These are phyloP conservation scores for Meteorus sp. DNA, from an alignment of 1,140 invertebrate genomes.

Conservation along the genomic window DNA sequence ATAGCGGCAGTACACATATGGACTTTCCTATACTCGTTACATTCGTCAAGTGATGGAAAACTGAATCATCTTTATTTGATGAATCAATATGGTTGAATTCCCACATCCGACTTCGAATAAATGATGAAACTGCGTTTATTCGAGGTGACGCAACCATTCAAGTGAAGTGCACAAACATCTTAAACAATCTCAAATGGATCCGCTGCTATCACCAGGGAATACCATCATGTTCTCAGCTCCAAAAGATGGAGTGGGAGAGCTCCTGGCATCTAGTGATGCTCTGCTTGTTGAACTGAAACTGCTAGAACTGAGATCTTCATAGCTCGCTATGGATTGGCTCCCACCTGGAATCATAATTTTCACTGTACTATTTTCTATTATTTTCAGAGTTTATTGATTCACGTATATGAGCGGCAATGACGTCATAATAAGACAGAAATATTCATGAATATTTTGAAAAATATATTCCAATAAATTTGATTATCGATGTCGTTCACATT, in stretches of 20 bases:
- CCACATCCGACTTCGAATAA: too few species aligned
- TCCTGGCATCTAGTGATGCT: conserved; percentile 76
- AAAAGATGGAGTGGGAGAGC: conserved; percentile 67
- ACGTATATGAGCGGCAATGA: too few species aligned
- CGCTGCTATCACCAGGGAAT: conserved; percentile 74
- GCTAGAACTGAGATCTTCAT: conserved; percentile 77
- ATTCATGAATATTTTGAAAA: too few species aligned
- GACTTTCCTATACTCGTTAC: too few species aligned
- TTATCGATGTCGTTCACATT: too few species aligned
- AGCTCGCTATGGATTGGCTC: conserved; percentile 63
- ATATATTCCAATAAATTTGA: too few species aligned
- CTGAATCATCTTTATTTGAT: too few species aligned
- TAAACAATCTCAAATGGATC: conserved; percentile 63
- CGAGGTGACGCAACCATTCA: conserved; percentile 51
- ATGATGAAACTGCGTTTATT: too few species aligned
- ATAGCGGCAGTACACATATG: too few species aligned
- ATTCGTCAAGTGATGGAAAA: too few species aligned
- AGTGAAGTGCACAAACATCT: conserved; percentile 44
- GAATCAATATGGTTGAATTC: too few species aligned
- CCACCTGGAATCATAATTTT: conserved; percentile 54
- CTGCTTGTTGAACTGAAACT: conserved; percentile 80
- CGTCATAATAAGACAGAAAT: too few species aligned
- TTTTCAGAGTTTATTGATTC: neutral
- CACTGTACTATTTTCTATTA: neutral
- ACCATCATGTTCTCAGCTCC: conserved; percentile 74